Evolutionary conservation across 2,888 invertebrate species (phyloP).

Genomic region (Polia nebulosa): DNA sequence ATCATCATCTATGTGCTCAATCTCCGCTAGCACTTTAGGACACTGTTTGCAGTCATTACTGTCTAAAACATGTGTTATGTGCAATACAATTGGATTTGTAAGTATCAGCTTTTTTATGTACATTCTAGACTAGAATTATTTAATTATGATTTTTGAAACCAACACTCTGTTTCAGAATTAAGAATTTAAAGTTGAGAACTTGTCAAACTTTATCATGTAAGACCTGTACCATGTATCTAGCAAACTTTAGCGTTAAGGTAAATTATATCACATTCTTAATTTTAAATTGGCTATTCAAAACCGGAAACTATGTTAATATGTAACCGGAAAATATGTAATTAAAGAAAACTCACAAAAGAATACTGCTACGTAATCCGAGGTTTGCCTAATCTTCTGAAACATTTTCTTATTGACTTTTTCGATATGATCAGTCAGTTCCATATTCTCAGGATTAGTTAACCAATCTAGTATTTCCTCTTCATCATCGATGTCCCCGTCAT

Average conservation of each 20-base stretch:
- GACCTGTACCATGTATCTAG: too few species aligned
- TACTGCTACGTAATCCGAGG: slow-evolving; percentile 97
- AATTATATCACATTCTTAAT: not conserved
- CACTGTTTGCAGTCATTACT: slow-evolving; percentile 99
- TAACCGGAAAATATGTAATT: slow-evolving; percentile 21
- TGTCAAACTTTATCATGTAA: not conserved
- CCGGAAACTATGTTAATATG: too few species aligned
- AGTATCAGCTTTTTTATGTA: slow-evolving; percentile 53
- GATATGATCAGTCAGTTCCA: slow-evolving; percentile 98
- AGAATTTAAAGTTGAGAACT: not conserved
- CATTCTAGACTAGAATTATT: slow-evolving; percentile 23
- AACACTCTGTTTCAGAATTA: not conserved
- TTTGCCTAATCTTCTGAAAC: slow-evolving; percentile 97
- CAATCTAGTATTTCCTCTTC: slow-evolving; percentile 97
- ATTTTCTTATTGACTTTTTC: slow-evolving; percentile 97
- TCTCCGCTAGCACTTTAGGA: slow-evolving; percentile 95
- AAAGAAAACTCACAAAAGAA: slow-evolving; percentile 95
- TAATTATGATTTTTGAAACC: not conserved
- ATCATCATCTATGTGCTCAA: slow-evolving; percentile 98
- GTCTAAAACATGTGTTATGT: slow-evolving; percentile 93
- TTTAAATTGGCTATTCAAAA: not conserved
- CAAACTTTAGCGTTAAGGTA: too few species aligned
- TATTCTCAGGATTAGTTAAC: slow-evolving; percentile 98
- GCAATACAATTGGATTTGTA: slow-evolving; percentile 83
- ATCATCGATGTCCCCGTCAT: slow-evolving; percentile 98